phyloP scores from a whole-genome alignment of 1,140 invertebrate species.

The Globodera rostochiensis region DNA sequence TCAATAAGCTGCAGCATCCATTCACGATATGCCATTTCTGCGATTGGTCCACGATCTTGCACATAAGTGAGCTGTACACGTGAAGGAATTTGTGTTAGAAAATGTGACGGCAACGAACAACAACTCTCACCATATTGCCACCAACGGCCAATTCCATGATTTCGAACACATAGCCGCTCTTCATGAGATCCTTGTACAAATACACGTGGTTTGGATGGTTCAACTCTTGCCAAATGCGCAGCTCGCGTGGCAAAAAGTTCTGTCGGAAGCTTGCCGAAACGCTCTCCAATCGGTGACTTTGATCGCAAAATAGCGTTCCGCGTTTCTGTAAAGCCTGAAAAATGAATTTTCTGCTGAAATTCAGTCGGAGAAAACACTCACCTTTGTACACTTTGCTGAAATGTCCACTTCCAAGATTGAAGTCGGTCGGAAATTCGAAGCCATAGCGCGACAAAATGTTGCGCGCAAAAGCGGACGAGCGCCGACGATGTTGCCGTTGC shows the following conservation, averaged over 20 bases:
- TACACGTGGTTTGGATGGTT: slow-evolving; percentile 69
- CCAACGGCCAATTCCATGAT: slow-evolving; percentile 35
- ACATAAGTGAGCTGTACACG: slow-evolving; percentile 32
- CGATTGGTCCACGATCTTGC: slow-evolving; percentile 33
- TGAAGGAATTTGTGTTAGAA: too few species aligned
- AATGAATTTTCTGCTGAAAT: not conserved
- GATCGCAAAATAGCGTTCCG: slow-evolving; percentile 67
- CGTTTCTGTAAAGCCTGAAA: slow-evolving; percentile 8
- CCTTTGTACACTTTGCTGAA: slow-evolving; percentile 41
- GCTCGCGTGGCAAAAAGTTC: slow-evolving; percentile 73
- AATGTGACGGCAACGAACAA: slow-evolving; percentile 7
- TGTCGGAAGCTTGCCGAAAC: slow-evolving; percentile 75
- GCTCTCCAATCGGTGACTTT: slow-evolving; percentile 76
- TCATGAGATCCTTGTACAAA: slow-evolving; percentile 33
- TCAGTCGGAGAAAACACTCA: not conserved
- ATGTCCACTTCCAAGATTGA: slow-evolving; percentile 35
- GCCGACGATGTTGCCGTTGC: not conserved
- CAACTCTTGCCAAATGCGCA: slow-evolving; percentile 69
- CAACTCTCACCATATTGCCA: slow-evolving; percentile 33
- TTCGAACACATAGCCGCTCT: slow-evolving; percentile 27
- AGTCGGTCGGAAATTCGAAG: slow-evolving; percentile 33
- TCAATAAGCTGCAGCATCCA: slow-evolving; percentile 68
- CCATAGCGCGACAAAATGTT: slow-evolving; percentile 30
- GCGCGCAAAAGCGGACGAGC: not conserved
- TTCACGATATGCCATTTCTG: slow-evolving; percentile 11